A percentile compares a stretch with the other conserved stretches of the same genome.
These are phyloP conservation scores for Ochotona curzoniae DNA, from an alignment of 2,113 vertebrate genomes.

Conservation along the genomic window DNA sequence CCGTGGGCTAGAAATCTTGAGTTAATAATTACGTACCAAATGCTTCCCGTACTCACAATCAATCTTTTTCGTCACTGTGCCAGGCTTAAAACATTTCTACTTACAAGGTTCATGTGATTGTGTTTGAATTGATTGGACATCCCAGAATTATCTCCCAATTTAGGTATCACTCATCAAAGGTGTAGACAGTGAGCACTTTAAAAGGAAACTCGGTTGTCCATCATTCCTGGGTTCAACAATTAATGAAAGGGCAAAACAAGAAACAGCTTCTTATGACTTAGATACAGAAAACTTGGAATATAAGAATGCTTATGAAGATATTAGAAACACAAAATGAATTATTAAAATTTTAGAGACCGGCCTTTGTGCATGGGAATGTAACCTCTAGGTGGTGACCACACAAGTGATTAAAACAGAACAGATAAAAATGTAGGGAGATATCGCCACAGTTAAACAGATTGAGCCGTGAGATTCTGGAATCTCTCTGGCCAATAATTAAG, in stretches of 20 bases:
- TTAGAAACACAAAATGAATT: background rate
- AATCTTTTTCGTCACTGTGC: background rate
- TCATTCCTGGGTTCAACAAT: background rate
- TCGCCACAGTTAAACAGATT: background rate
- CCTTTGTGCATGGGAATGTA: background rate
- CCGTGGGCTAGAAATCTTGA: background rate
- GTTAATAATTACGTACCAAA: background rate
- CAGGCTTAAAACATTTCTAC: background rate
- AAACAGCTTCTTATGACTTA: background rate
- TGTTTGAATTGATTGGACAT: background rate
- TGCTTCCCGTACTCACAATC: background rate
- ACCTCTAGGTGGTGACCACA: background rate
- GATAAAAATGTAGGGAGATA: background rate
- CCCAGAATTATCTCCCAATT: background rate
- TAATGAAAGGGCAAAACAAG: background rate
- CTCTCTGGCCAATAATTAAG: background rate
- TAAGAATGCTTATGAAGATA: background rate
- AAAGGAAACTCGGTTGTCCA: background rate
- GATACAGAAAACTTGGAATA: background rate
- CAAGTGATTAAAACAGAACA: background rate
- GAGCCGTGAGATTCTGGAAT: background rate
- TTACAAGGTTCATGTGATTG: background rate
- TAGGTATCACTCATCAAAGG: background rate
- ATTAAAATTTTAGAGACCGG: background rate
- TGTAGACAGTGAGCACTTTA: background rate